A percentile compares a stretch with the other conserved stretches of the same genome.
Evolutionary conservation across 2,888 invertebrate species (phyloP).

Genomic region (Apotomis turbidana): DNA sequence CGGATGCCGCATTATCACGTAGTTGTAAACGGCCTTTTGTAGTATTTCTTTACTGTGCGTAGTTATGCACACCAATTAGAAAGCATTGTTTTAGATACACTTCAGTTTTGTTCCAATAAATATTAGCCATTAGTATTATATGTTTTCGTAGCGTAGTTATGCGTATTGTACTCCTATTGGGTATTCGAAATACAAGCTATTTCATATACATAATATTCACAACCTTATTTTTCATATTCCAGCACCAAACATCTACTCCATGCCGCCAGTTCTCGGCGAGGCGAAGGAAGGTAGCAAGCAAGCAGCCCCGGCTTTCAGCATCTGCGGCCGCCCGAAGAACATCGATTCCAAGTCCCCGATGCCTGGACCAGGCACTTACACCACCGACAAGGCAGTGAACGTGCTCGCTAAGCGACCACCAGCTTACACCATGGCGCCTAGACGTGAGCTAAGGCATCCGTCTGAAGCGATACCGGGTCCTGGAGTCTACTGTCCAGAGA

Average conservation of each 20-base stretch:
- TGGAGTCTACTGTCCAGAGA: constrained; percentile 87
- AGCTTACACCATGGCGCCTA: constrained; percentile 92
- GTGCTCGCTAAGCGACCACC: constrained; percentile 85
- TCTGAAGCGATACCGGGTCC: constrained; percentile 82
- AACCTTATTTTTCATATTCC: constrained; percentile 52
- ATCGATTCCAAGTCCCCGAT: constrained; percentile 71
- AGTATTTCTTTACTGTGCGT: not conserved
- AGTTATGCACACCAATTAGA: too few relatives aligned
- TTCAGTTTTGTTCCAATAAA: too few relatives aligned
- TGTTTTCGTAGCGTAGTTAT: too few relatives aligned
- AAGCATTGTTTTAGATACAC: too few relatives aligned
- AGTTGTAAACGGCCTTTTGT: not conserved
- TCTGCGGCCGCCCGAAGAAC: constrained; percentile 91
- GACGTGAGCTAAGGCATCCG: constrained; percentile 68
- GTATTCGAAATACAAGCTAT: too few relatives aligned
- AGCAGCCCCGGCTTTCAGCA: constrained; percentile 94
- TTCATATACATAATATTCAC: not conserved
- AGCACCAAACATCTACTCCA: constrained; percentile 96
- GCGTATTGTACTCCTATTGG: too few relatives aligned
- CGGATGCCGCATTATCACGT: not conserved
- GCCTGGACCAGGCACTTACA: constrained; percentile 93
- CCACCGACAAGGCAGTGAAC: constrained; percentile 82
- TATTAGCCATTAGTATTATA: too few relatives aligned
- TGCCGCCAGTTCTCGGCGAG: constrained; percentile 89
- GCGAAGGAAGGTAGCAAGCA: constrained; percentile 81